Evolutionary conservation across 2,888 invertebrate species (phyloP), one percentile per base, ranked within the genome.

Genomic region (Diplazon laetatorius): DNA sequence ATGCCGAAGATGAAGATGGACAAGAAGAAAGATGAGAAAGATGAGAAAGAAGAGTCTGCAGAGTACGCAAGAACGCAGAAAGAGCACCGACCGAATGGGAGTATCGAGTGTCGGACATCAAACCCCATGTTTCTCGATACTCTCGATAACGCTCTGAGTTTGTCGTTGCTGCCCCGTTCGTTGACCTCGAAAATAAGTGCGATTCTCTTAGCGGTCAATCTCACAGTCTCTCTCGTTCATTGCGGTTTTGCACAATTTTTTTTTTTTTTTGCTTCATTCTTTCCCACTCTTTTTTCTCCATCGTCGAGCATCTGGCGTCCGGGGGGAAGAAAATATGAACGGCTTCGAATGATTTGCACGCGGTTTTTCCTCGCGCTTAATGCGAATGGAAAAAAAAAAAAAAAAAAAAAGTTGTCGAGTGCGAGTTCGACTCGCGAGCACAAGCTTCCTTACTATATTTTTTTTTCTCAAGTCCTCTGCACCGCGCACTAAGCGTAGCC

Each of bases 91-190:
- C 42, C n/a, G 73, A 69, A 30, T 16, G 25, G n/a, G 55, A 22
- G 70, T 72, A 79, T 79, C 75, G 68, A 68, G 66, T 72, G 44
- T 72, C 75, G 30, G 66, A 44, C n/a, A 39, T 42, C 39, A 30
- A 70, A 16, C 39, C 59, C 55, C 30, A 18, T 20, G 16, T 46
- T 39, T 14, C 50, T 60, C 22, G 14, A n/a, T 52, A 25, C 39
- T 35, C 59, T 59, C 52, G 69, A 59, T 52, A 48, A 50, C 62
- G 50, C 52, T 37, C 35, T 22, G n/a, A n/a, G 57, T 37, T 39
- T 37, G 57, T 75, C 22, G 55, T 62, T 39, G 14, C 12, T 62
- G 70, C 37, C 39, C 78, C 70, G 78, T 78, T 78, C 78, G 59
- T 74, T 71, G 78, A 78, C 78, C 78, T 25, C 62, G 35, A 46